A percentile compares a stretch with the other conserved stretches of the same genome.
phyloP scores from a whole-genome alignment of 2,113 vertebrate species.

The Pterophyllum scalare region DNA sequence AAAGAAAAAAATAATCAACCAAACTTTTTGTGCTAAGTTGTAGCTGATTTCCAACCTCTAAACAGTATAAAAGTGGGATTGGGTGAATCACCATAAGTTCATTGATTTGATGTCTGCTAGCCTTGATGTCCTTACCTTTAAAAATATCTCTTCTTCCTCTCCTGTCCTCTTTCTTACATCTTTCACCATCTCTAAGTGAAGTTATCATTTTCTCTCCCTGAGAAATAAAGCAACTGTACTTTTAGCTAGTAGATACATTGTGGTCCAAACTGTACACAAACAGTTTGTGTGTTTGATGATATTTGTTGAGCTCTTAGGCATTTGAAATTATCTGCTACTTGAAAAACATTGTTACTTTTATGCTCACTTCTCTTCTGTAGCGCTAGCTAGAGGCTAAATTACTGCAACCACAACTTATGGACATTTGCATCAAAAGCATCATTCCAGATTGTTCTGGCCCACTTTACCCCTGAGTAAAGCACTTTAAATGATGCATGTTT shows the following conservation, averaged over 20 bases:
- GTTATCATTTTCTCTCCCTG: background rate
- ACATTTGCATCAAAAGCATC: background rate
- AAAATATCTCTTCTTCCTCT: no score
- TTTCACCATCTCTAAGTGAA: accelerated
- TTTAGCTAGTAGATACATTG: background rate
- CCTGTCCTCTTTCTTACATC: background rate
- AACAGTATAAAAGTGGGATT: background rate
- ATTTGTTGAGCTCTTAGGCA: constrained; percentile 1
- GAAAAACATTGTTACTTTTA: background rate
- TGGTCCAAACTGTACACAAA: background rate
- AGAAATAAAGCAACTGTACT: background rate
- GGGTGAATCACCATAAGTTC: background rate
- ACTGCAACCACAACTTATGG: background rate
- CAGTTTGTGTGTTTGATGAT: background rate
- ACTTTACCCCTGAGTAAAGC: background rate
- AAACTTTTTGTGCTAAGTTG: no score
- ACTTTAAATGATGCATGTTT: background rate
- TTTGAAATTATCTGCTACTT: background rate
- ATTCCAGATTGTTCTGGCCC: background rate
- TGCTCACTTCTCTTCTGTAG: background rate
- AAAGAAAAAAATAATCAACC: no score
- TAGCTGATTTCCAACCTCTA: background rate
- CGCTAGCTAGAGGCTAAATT: background rate
- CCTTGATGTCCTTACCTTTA: background rate
- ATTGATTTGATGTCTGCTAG: background rate